Conservation (phyloP, 1,140 invertebrate genomes). For the Apolygus lucorum region DNA sequence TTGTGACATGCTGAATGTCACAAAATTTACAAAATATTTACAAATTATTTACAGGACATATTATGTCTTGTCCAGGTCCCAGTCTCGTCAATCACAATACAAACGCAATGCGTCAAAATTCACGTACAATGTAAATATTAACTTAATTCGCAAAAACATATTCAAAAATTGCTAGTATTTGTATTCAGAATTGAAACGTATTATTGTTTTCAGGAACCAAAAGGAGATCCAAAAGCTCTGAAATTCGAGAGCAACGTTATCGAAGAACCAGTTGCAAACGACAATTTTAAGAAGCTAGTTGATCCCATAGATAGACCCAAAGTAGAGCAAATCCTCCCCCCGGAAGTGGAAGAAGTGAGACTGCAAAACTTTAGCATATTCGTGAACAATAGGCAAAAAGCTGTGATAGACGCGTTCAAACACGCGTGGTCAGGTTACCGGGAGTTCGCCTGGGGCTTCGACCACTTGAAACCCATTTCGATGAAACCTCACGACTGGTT, state of each 20-base stretch:
- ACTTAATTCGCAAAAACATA: too few relatives aligned
- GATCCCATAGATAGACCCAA: conserved; percentile 4
- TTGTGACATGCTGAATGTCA: too few relatives aligned
- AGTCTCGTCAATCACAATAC: too few relatives aligned
- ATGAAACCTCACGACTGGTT: conserved; percentile 81
- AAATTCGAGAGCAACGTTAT: conserved; percentile 23
- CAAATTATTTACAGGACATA: too few relatives aligned
- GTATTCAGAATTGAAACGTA: not conserved
- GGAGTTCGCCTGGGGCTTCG: conserved; percentile 87
- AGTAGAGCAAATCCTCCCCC: conserved; percentile 12
- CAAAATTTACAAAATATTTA: too few relatives aligned
- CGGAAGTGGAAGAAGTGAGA: conserved; percentile 7
- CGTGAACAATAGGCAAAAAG: conserved; percentile 65
- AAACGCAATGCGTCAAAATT: too few relatives aligned
- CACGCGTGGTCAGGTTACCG: conserved; percentile 90
- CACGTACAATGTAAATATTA: too few relatives aligned
- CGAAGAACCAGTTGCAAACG: not conserved
- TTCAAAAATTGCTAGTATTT: not conserved
- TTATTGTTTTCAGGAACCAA: not conserved
- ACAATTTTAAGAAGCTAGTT: conserved; percentile 6
- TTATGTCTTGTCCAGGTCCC: too few relatives aligned
- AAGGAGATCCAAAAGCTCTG: not conserved
- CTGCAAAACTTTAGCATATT: conserved; percentile 50
- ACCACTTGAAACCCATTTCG: conserved; percentile 83
- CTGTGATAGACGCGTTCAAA: conserved; percentile 74